phyloP scores from a whole-genome alignment of 1,140 invertebrate genomes.

The Drosophila sturtevanti region DNA sequence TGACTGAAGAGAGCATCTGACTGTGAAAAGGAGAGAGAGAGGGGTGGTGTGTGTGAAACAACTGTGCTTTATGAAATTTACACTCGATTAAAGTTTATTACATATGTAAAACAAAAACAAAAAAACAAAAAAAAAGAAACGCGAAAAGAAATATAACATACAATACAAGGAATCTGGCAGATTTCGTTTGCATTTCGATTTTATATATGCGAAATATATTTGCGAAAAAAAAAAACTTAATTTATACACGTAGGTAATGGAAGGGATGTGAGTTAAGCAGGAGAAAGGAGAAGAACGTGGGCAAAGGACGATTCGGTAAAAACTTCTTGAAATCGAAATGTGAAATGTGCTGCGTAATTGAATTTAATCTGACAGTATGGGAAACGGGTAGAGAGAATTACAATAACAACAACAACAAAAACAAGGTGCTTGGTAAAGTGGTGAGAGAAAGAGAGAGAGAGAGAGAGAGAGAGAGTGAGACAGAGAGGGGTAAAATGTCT shows the following conservation, averaged over 20 bases:
- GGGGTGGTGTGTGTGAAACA: neutral
- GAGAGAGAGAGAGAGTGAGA: neutral
- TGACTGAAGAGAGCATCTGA: too few relatives aligned
- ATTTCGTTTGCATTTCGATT: slow-evolving; percentile 48
- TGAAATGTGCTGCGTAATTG: slow-evolving; percentile 48
- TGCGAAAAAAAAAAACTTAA: too few relatives aligned
- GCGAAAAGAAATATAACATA: neutral
- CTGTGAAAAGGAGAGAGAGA: neutral
- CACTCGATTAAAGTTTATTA: slow-evolving; percentile 63
- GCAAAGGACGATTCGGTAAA: slow-evolving; percentile 4
- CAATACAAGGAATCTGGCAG: slow-evolving; percentile 40
- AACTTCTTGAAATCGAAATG: slow-evolving; percentile 29
- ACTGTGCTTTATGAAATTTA: slow-evolving; percentile 48
- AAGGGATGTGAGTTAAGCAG: too few relatives aligned
- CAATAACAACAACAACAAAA: slow-evolving; percentile 7
- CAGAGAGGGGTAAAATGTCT: neutral
- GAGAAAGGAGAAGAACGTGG: neutral
- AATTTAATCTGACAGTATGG: slow-evolving; percentile 33
- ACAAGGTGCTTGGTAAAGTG: neutral
- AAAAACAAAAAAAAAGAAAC: neutral
- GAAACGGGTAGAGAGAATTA: slow-evolving; percentile 2
- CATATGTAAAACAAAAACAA: slow-evolving; percentile 34
- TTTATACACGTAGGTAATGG: too few relatives aligned
- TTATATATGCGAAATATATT: neutral
- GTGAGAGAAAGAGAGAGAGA: neutral